Evolutionary conservation across 2,113 vertebrate genomes (phyloP), one percentile per base, ranked within the genome.

Genomic region (Taxidea taxus): DNA sequence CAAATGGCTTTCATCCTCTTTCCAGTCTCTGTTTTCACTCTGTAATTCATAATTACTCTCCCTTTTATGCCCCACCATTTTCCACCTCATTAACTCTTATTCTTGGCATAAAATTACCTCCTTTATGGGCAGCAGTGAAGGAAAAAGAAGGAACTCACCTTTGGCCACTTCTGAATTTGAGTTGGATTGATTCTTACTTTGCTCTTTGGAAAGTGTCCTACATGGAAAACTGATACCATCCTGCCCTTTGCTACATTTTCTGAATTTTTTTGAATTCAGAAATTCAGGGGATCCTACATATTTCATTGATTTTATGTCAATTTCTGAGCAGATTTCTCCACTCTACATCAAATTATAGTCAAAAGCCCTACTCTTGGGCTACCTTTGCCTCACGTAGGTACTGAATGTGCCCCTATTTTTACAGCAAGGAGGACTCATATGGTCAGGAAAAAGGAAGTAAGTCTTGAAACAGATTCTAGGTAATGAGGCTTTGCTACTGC

Each of bases 31-130:
- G 82, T 95, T 95, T 98, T 97, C 89, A 60, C 66, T 97, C 85
- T 49, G 91, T 64, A 89, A 72, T 81, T 97, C 91, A 77, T 87
- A 96, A 95, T 97, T 93, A 95, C 78, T 90, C 84, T 62, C 58
- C 92, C 81, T 96, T 95, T 97, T 96, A 97, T 96, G 60, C 83
- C 29, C 68, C 75, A 97, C 87, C 56, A 78, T 97, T 97, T 97
- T 95, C 96, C 8, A 62, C 58, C 68, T 90, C 93, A 97, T 95
- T 98, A 96, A 95, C 83, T 96, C 60, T 92, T 78, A 93, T 49
- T 90, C 89, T 87, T 95, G 93, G 97, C 95, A 92, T 18, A 12
- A 84, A 91, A 92, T 66, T 87, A 74, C 37, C 83, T 96, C 49
- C 27, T 93, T 91, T 95, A 82, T 74, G 96, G 91, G 86, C 47